These are phyloP conservation scores for Hydropsyche betteni DNA, from an alignment of 2,888 invertebrate genomes.

Conservation along the genomic window DNA sequence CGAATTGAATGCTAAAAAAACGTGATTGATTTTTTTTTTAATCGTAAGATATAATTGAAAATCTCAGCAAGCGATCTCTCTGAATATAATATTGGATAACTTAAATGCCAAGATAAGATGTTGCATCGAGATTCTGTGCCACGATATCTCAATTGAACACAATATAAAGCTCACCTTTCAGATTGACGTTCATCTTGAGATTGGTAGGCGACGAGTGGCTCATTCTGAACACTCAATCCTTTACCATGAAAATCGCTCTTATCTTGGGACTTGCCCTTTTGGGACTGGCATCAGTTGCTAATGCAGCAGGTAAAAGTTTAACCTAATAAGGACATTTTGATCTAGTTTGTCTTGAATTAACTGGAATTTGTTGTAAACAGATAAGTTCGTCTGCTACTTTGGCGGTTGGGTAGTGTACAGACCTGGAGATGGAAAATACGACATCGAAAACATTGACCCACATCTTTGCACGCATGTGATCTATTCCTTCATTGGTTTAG, in stretches of 20 bases:
- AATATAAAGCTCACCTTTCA: too few relatives aligned
- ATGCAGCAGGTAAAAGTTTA: neutral
- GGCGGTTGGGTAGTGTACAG: conserved; percentile 63
- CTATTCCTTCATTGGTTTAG: conserved; percentile 77
- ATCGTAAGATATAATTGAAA: too few relatives aligned
- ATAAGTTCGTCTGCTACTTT: conserved; percentile 61
- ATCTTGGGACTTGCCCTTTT: neutral
- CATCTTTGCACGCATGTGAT: conserved; percentile 70
- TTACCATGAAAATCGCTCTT: neutral
- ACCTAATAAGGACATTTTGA: neutral
- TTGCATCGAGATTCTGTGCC: too few relatives aligned
- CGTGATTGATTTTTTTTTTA: too few relatives aligned
- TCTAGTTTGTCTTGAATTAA: neutral
- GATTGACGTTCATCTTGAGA: too few relatives aligned
- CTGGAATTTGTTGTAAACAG: conserved; percentile 47
- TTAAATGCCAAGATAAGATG: too few relatives aligned
- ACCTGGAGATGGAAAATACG: conserved; percentile 58
- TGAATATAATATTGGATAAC: too few relatives aligned
- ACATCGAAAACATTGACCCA: conserved; percentile 60
- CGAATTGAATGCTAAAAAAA: too few relatives aligned
- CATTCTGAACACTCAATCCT: neutral
- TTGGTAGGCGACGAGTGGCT: neutral
- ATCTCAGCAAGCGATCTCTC: too few relatives aligned
- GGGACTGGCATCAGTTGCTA: neutral
- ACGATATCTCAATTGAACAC: too few relatives aligned